Evolutionary conservation across 1,140 invertebrate genomes (phyloP).

Genomic region (Tyrophagus putrescentiae): DNA sequence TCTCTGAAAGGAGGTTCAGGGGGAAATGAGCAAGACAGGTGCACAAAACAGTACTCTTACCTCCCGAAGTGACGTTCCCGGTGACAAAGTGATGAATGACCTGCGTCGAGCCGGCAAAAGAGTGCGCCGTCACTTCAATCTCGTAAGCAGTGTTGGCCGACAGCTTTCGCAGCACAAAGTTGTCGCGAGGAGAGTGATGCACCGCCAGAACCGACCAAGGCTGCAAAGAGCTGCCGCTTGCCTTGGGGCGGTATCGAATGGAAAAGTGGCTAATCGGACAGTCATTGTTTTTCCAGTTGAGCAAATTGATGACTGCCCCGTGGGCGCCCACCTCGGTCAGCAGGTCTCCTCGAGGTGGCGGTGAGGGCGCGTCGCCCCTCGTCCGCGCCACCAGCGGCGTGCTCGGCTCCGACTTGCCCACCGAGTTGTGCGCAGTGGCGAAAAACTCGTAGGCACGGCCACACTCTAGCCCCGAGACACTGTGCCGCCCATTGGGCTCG

Average conservation of each 20-base stretch:
- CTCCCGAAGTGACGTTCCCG: background rate
- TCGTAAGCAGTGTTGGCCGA: conserved; percentile 17
- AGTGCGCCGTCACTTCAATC: conserved; percentile 20
- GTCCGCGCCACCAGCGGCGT: conserved; percentile 26
- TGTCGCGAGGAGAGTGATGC: background rate
- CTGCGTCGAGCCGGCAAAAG: conserved; percentile 20
- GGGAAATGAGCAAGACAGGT: too few species aligned
- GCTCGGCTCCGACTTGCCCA: conserved; percentile 67
- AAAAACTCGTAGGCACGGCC: conserved; percentile 71
- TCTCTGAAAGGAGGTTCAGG: too few species aligned
- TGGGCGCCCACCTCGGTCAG: background rate
- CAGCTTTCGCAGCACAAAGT: conserved; percentile 15
- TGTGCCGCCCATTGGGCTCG: conserved; percentile 6
- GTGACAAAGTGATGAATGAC: conserved; percentile 23
- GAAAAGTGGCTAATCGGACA: conserved; percentile 23
- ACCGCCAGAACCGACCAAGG: background rate
- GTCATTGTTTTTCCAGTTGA: conserved; percentile 22
- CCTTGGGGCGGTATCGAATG: background rate
- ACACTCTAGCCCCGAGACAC: conserved; percentile 35
- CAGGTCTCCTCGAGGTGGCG: conserved; percentile 8
- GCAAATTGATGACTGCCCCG: conserved; percentile 18
- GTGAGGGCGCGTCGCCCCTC: conserved; percentile 23
- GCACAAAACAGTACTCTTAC: too few species aligned
- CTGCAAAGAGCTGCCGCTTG: background rate
- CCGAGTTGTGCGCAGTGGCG: conserved; percentile 69